Evolutionary conservation across 2,113 vertebrate species (phyloP).

Genomic region (Aptenodytes patagonicus): DNA sequence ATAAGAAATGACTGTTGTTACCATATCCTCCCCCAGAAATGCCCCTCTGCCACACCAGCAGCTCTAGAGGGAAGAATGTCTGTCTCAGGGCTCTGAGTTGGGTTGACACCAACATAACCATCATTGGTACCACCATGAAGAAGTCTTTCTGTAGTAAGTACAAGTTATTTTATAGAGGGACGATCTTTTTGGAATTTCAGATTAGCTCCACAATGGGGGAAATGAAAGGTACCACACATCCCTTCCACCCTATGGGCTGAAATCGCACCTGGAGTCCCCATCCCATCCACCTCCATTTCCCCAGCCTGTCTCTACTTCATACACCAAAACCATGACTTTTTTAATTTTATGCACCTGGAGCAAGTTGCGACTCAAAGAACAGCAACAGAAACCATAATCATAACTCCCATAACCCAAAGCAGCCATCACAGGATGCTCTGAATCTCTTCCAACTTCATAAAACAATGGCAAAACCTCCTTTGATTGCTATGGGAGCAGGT

Average conservation of each 20-base stretch:
- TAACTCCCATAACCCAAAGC: constrained; percentile 1
- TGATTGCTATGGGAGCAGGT: background rate
- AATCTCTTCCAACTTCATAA: background rate
- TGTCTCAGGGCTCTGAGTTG: background rate
- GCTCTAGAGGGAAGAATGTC: background rate
- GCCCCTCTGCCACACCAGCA: background rate
- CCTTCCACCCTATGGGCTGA: background rate
- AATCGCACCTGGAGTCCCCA: background rate
- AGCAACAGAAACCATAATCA: background rate
- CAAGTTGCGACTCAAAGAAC: background rate
- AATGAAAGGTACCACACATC: background rate
- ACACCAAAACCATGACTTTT: background rate
- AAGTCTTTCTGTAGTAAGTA: background rate
- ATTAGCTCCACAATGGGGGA: background rate
- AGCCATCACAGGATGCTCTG: background rate
- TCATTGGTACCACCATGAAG: background rate
- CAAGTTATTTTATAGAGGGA: background rate
- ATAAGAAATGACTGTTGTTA: background rate
- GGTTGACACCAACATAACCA: background rate
- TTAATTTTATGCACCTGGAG: background rate
- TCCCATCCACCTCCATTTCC: background rate
- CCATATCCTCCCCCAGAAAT: background rate
- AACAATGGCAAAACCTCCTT: background rate
- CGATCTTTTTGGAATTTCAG: background rate
- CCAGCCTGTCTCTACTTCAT: background rate